Evolutionary conservation across 1,140 invertebrate species (phyloP), one percentile per base, ranked within the genome.

Genomic region (Bombus haemorrhoidalis): DNA sequence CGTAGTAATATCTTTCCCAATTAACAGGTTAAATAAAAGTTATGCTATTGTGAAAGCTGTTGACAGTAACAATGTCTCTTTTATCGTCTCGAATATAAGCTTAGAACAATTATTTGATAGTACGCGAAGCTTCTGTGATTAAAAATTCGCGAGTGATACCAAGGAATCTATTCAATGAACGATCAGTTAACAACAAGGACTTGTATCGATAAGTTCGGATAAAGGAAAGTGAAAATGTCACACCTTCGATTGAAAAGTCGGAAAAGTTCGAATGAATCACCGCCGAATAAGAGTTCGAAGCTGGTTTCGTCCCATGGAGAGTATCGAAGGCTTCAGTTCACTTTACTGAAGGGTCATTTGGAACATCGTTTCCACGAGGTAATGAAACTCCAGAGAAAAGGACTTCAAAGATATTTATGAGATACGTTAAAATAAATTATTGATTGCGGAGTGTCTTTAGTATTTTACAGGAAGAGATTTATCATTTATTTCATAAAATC

Each of bases 311-410:
- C 82, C 41, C 91, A 93, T 13, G 92, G 87, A 57, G 92, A 93
- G 81, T 91, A 88, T 86, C 90, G 92, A 78, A 92, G 92, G 77
- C 91, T 93, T 86, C 93, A 94, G 74, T 93, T 95, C 68, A 87
- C 92, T 28, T 87, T 94, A 69, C 88, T 94, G 79, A 92, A 91
- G 87, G 92, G 91, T 77, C 91, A 92, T 84, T 89, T 92, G 69
- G 93, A 94, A 77, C 93, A 95, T 83, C 91, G 93, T 68, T 82
- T 94, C n/a, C 92, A 94, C 74, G 94, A 95, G 94, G 94, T 95
- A 95, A 92, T 39, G 13, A 47, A 62, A 43, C 28, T 39, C 15
- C 39, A 72, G 41, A 39, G 39, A 41, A 68, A 37, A 9, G 37
- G 34, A 68, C 22, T 37, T 37, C 18, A 37, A 59, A 32, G 13